Evolutionary conservation across 2,113 vertebrate genomes (phyloP), one percentile per base, ranked within the genome.

Genomic region (Sialia sialis): DNA sequence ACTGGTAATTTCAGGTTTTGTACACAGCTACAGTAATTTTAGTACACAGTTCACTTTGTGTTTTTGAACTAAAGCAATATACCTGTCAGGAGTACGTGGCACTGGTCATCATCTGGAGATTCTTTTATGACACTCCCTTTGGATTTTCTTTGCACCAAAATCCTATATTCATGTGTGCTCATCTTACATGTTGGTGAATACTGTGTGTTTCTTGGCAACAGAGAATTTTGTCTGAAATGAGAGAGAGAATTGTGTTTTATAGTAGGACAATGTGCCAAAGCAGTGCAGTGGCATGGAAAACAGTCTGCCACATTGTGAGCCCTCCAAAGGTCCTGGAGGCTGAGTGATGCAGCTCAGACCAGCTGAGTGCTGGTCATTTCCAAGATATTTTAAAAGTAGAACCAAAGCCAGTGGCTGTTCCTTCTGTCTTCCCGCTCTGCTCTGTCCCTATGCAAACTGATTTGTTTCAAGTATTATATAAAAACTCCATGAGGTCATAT

Each of bases 201-300:
- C 13, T 13, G 11, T 54, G 23, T 18, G 26, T 59, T 69, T 46
- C 20, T 70, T 19, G 16, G 9, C 21, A 59, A 32, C 7, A 41
- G 34, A 82, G 1, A 34, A 36, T 3, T 41, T 59, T 1, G 3
- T 75, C 48, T 72, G 58, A 88, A 95, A 38, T 17, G 13, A 51
- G 32, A n/a, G 19, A 9, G 19, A 58, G n/a, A 0, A 0, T 5
- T 74, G 14, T 52, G 11, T 66, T 78, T 82, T 75, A 4, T 9
- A 58, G 32, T 26, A 25, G 22, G n/a, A 60, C 9, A 29, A 14
- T 6, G 27, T 36, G n/a, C 23, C 18, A 20, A 68, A 68, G 34
- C 18, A 39, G 36, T 10, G 30, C 41, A 30, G 22, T 22, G 44
- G 11, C 10, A 30, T 11, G 14, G 25, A 73, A 39, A 87, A n/a